These are phyloP conservation scores for Halictus ligatus DNA, from an alignment of 2,888 invertebrate genomes.

Conservation along the genomic window DNA sequence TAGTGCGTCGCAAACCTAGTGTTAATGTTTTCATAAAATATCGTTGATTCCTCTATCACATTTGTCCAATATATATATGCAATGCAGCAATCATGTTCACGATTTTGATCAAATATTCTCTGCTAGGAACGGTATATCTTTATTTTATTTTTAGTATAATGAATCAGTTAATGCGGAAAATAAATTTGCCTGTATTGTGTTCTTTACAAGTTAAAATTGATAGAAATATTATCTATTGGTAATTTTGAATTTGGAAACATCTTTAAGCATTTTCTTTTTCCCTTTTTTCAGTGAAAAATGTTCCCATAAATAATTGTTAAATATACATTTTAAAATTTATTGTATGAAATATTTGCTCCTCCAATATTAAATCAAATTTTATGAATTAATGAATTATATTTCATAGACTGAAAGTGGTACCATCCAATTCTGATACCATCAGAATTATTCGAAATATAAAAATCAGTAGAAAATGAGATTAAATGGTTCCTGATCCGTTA, in stretches of 20 bases:
- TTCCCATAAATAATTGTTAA: too few species aligned
- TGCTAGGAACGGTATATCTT: background rate
- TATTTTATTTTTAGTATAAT: background rate
- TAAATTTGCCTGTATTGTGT: background rate
- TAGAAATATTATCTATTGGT: background rate
- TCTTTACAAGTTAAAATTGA: background rate
- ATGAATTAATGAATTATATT: too few species aligned
- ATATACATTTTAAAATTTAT: background rate
- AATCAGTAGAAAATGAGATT: background rate
- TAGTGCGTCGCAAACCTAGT: too few species aligned
- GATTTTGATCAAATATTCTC: too few species aligned
- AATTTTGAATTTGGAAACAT: background rate
- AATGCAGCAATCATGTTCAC: too few species aligned
- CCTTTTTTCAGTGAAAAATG: background rate
- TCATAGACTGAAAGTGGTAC: background rate
- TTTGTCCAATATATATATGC: too few species aligned
- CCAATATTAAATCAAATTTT: background rate
- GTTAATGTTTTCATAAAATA: too few species aligned
- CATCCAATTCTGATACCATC: too few species aligned
- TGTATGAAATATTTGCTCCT: background rate
- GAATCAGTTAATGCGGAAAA: background rate
- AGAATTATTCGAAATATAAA: background rate
- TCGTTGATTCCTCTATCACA: too few species aligned
- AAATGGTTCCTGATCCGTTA: background rate
- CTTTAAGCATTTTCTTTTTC: background rate